phyloP scores from a whole-genome alignment of 1,140 invertebrate genomes.

The Pogonomyrmex barbatus region DNA sequence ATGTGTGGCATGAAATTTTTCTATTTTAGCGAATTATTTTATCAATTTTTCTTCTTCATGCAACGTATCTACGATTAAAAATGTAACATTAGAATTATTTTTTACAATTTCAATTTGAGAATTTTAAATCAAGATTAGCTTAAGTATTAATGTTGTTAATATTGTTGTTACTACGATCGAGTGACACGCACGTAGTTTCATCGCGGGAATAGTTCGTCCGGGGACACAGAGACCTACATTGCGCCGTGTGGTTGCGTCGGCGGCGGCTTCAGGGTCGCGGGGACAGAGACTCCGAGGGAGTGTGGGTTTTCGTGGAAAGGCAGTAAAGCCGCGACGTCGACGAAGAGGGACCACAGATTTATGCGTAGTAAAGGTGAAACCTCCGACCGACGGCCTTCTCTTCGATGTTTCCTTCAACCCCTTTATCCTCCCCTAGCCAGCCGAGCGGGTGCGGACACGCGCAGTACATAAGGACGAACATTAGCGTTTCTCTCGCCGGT shows the following conservation, averaged over 20 bases:
- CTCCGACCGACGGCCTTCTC: conserved; percentile 59
- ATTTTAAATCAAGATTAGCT: background rate
- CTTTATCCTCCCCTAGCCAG: background rate
- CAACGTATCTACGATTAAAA: background rate
- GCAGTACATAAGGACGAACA: conserved; percentile 75
- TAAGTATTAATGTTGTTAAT: background rate
- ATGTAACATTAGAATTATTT: background rate
- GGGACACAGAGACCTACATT: conserved; percentile 81
- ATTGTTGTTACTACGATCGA: background rate
- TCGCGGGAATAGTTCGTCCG: background rate
- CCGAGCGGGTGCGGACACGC: conserved; percentile 29
- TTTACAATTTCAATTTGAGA: background rate
- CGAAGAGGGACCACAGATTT: conserved; percentile 82
- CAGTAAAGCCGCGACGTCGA: conserved; percentile 79
- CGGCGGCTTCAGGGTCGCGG: conserved; percentile 14
- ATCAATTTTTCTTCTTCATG: too few relatives aligned
- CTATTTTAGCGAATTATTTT: background rate
- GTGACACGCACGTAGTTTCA: background rate
- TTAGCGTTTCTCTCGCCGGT: conserved; percentile 80
- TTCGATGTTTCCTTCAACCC: conserved; percentile 65
- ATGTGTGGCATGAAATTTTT: background rate
- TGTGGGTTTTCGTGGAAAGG: conserved; percentile 81
- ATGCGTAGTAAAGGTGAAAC: conserved; percentile 82
- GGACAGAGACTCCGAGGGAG: conserved; percentile 5
- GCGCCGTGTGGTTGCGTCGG: conserved; percentile 46